Evolutionary conservation across 2,888 invertebrate genomes (phyloP).

Genomic region (Apomyelois bistriatella): DNA sequence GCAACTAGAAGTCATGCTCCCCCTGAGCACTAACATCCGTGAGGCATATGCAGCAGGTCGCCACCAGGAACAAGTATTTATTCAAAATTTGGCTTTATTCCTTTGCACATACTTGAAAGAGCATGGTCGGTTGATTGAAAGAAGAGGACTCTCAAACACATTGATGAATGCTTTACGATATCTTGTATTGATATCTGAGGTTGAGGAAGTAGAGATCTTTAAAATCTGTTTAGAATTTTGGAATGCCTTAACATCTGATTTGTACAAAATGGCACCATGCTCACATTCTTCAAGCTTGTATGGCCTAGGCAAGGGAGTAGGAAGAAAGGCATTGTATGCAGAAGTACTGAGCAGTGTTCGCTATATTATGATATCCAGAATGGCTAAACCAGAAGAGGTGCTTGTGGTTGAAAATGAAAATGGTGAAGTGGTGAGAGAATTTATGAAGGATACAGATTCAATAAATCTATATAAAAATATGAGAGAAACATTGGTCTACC

Average conservation of each 20-base stretch:
- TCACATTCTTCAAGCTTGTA: slow-evolving; percentile 68
- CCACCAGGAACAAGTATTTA: slow-evolving; percentile 99
- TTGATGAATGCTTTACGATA: slow-evolving; percentile 92
- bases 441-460: slow-evolving; percentile 99
- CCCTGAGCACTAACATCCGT: slow-evolving; percentile 93
- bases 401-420: slow-evolving; percentile 99
- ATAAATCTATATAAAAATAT: slow-evolving; percentile 99
- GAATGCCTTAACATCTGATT: slow-evolving; percentile 94
- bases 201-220: slow-evolving; percentile 99
- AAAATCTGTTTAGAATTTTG: slow-evolving; percentile 99
- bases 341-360: slow-evolving; percentile 93
- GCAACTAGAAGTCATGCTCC: slow-evolving; percentile 95
- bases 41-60: slow-evolving; percentile 95
- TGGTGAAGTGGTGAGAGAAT: slow-evolving; percentile 99
- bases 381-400: slow-evolving; percentile 99
- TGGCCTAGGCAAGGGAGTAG: slow-evolving; percentile 63
- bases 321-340: slow-evolving; percentile 86
- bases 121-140: slow-evolving; percentile 94
- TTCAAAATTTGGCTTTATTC: slow-evolving; percentile 98
- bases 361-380: slow-evolving; percentile 98
- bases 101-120: slow-evolving; percentile 98
- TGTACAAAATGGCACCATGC: slow-evolving; percentile 93
- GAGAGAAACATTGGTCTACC: slow-evolving; percentile 98
- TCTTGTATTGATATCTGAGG: slow-evolving; percentile 95
- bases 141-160: slow-evolving; percentile 86